Conservation (phyloP, 2,888 invertebrate species). For the Reticulitermes lucifugus region DNA sequence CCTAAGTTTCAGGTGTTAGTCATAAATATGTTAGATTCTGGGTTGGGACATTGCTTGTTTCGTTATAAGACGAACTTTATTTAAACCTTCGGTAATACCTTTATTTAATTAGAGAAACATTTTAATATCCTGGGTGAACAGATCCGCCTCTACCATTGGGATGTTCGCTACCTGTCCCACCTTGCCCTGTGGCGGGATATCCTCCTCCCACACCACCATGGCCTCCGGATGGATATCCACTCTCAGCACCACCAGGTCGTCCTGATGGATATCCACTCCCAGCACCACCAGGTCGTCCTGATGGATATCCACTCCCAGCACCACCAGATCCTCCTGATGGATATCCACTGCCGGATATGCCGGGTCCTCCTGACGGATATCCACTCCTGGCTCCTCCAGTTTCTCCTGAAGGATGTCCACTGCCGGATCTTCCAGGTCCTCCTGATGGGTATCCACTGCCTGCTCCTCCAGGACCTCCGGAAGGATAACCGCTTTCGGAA, state of each 20-base stretch:
- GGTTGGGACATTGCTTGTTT: background rate
- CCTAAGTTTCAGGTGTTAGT: no score
- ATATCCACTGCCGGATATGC: constrained; percentile 36
- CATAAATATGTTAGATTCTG: background rate
- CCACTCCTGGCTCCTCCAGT: constrained; percentile 24
- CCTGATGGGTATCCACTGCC: constrained; percentile 38
- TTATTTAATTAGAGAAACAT: background rate
- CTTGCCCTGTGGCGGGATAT: constrained; percentile 4
- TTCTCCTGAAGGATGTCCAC: constrained; percentile 38
- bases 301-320: constrained; percentile 29
- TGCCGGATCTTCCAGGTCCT: constrained; percentile 6
- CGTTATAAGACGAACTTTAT: background rate
- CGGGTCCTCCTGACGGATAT: constrained; percentile 30
- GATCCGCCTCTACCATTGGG: constrained; percentile 11
- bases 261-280: constrained; percentile 41
- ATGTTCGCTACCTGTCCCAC: constrained; percentile 36
- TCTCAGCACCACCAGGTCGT: constrained; percentile 12
- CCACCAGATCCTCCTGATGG: constrained; percentile 45
- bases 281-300: constrained; percentile 32
- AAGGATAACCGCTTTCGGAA: constrained; percentile 41
- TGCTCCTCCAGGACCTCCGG: constrained; percentile 32
- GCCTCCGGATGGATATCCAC: constrained; percentile 37
- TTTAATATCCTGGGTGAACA: constrained; percentile 41
- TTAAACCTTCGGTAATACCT: background rate
- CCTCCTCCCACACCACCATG: constrained; percentile 38